These are phyloP conservation scores for Syngnathus floridae DNA, from an alignment of 2,113 vertebrate genomes.

Conservation along the genomic window DNA sequence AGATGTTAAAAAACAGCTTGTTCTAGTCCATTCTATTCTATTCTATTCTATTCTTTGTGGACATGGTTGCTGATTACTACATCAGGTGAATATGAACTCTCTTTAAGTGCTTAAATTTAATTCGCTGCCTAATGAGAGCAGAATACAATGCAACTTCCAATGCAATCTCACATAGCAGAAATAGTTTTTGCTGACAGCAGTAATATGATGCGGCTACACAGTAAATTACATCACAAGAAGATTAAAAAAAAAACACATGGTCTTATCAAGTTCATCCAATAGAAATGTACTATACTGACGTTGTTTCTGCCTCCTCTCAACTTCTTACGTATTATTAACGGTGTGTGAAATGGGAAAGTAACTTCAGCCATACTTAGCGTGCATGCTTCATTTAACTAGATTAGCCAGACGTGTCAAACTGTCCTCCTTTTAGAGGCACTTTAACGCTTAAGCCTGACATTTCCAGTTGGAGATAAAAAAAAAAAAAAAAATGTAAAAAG, in stretches of 20 bases:
- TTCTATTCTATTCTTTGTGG: not conserved
- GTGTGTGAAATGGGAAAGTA: constrained; percentile 19
- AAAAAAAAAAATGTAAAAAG: constrained; percentile 24
- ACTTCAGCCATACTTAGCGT: constrained; percentile 14
- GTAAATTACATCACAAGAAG: constrained; percentile 3
- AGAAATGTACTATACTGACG: constrained; percentile 7
- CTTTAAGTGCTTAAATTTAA: not conserved
- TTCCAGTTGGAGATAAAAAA: constrained; percentile 28
- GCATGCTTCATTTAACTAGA: constrained; percentile 36
- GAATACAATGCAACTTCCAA: not conserved
- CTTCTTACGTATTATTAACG: constrained; percentile 19
- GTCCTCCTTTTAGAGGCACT: constrained; percentile 22
- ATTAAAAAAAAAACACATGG: constrained; percentile 3
- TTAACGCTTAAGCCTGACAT: constrained; percentile 30
- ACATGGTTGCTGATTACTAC: not conserved
- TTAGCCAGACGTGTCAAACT: constrained; percentile 30
- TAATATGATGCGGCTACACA: constrained; percentile 10
- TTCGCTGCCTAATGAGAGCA: not conserved
- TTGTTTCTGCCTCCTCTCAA: constrained; percentile 16
- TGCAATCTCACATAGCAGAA: constrained; percentile 11
- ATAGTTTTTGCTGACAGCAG: constrained; percentile 28
- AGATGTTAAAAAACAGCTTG: not conserved
- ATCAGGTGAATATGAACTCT: not conserved
- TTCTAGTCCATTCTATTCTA: no score
- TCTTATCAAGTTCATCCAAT: constrained; percentile 15